These are phyloP conservation scores for Carcharodon carcharias DNA, from an alignment of 2,797 vertebrate species.

Conservation along the genomic window DNA sequence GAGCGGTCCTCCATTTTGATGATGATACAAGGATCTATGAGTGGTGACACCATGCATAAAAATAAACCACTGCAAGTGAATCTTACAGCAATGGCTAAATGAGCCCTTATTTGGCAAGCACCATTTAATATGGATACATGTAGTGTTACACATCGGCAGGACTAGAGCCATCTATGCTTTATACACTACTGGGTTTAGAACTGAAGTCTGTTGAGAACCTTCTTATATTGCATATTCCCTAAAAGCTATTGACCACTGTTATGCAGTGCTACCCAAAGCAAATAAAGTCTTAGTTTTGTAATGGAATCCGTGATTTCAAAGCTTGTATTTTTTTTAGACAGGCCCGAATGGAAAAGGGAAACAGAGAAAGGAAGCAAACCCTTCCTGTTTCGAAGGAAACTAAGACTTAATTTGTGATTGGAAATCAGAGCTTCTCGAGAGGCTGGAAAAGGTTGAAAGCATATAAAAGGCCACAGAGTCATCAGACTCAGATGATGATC, in stretches of 20 bases:
- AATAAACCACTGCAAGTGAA: not conserved
- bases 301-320: not conserved
- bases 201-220: not conserved
- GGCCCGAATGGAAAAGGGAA: not conserved
- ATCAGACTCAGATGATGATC: not conserved
- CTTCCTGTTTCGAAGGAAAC: not conserved
- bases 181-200: not conserved
- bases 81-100: not conserved
- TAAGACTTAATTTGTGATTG: not conserved
- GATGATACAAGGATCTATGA: not conserved
- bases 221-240: not conserved
- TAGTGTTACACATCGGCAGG: not conserved
- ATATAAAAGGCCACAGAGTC: not conserved
- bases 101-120: not conserved
- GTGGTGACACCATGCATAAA: not conserved
- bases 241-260: not conserved
- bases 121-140: not conserved
- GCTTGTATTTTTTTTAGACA: not conserved
- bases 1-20: not conserved
- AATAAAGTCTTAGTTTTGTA: not conserved
- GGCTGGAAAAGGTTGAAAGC: not conserved
- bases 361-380: not conserved
- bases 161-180: not conserved
- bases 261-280: not conserved
- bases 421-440: not conserved